Evolutionary conservation across 2,113 vertebrate species (phyloP), one percentile per base, ranked within the genome.

Genomic region (Pluvianellus socialis): DNA sequence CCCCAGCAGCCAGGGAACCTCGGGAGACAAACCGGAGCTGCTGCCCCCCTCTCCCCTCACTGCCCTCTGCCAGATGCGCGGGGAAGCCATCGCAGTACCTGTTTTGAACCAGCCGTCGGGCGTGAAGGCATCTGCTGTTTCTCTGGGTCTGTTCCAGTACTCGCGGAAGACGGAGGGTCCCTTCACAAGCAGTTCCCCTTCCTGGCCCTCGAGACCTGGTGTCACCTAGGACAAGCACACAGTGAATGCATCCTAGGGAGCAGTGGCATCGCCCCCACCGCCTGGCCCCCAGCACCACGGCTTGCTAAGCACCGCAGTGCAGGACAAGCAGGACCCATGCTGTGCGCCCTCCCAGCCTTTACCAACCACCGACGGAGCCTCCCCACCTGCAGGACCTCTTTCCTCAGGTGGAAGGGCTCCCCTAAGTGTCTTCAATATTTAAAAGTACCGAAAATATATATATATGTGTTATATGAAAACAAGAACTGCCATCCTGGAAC

Each of bases 101-200:
- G 99, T 99, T 97, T 97, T 98, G 96, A 99, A 99, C 99, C 99
- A 99, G 97, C 99, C 99, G 0, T 99, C 99, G 0, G 97, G 73
- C 0, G 99, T 99, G 96, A 99, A 99, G 33, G 99, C 97, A 0
- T 97, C 98, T 11, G 49, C 94, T 0, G 99, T 99, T 49, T 99
- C 99, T 38, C 96, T 97, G 45, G 99, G 98, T 74, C 98, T 98
- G 97, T 99, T 99, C 99, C 99, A 99, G 98, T 99, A 99, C 85
- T 99, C 98, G 3, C 95, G 98, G 94, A 99, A 99, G 75, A 99
- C 99, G 0, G 98, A 98, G 1, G 98, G 97, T 6, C 99, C 99
- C 65, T 94, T 98, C 74, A 99, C 99, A 12, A 99, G 96, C 89
- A 99, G 98, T 91, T 99, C 99, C 17, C 99, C 99, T 67, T 99